Evolutionary conservation across 2,113 vertebrate genomes (phyloP).

Genomic region (Ifrita kowaldi): DNA sequence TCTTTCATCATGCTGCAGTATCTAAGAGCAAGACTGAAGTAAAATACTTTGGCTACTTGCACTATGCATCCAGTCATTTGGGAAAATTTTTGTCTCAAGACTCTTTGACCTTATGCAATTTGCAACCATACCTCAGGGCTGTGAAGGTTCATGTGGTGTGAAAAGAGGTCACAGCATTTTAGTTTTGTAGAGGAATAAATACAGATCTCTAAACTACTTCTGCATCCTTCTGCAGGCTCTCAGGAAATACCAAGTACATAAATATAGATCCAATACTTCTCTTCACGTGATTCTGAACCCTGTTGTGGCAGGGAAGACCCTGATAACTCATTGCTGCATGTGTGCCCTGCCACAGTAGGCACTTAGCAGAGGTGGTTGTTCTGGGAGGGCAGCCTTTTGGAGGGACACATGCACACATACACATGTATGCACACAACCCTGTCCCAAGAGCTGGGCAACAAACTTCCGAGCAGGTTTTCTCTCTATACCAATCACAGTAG

Average conservation of each 20-base stretch:
- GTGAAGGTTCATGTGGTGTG: not conserved
- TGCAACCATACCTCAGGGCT: not conserved
- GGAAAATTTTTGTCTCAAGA: not conserved
- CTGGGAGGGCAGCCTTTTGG: not conserved
- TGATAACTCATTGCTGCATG: not conserved
- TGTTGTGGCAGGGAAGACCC: not conserved
- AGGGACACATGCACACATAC: too few relatives aligned
- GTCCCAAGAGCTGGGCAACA: not conserved
- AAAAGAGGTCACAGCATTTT: not conserved
- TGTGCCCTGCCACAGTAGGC: not conserved
- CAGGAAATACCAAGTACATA: not conserved
- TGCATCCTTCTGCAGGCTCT: not conserved
- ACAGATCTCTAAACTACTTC: not conserved
- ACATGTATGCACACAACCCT: accelerated
- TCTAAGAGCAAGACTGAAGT: not conserved
- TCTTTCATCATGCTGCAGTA: not conserved
- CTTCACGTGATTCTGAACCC: not conserved
- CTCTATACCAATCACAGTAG: not conserved
- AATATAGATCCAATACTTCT: not conserved
- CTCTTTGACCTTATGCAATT: not conserved
- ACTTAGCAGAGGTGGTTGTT: not conserved
- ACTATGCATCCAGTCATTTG: not conserved
- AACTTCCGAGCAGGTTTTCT: not conserved
- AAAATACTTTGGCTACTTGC: not conserved
- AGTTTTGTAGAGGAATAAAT: not conserved